phyloP scores from a whole-genome alignment of 2,797 vertebrate genomes.

The Malurus leucopterus region DNA sequence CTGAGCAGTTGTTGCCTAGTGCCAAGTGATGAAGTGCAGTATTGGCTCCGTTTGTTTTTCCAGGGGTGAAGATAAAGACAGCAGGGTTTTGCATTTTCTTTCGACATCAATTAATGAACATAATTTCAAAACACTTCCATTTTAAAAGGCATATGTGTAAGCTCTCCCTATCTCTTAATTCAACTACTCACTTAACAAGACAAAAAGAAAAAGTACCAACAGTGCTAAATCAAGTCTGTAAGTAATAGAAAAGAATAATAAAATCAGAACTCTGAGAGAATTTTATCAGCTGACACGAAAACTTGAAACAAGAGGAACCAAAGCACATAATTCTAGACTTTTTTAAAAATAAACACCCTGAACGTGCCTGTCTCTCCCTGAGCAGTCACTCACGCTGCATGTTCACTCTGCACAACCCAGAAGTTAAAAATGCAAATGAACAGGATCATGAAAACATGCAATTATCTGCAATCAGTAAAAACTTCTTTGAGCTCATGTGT shows the following conservation, averaged over 20 bases:
- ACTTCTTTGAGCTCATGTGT: neutral
- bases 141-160: neutral
- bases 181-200: neutral
- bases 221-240: neutral
- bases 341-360: neutral
- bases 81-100: constrained; percentile 12
- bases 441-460: neutral
- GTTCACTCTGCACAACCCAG: neutral
- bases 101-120: constrained; percentile 18
- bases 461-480: constrained; percentile 10
- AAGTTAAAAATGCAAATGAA: neutral
- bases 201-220: neutral
- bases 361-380: neutral
- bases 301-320: neutral
- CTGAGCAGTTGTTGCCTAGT: neutral
- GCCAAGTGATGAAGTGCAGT: neutral
- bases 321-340: neutral
- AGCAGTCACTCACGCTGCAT: neutral
- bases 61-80: neutral
- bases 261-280: neutral
- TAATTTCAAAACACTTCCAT: neutral
- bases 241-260: neutral
- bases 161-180: neutral
- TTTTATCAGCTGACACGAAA: neutral
- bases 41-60: neutral